phyloP scores from a whole-genome alignment of 2,113 vertebrate genomes.

The Trogon surrucura region DNA sequence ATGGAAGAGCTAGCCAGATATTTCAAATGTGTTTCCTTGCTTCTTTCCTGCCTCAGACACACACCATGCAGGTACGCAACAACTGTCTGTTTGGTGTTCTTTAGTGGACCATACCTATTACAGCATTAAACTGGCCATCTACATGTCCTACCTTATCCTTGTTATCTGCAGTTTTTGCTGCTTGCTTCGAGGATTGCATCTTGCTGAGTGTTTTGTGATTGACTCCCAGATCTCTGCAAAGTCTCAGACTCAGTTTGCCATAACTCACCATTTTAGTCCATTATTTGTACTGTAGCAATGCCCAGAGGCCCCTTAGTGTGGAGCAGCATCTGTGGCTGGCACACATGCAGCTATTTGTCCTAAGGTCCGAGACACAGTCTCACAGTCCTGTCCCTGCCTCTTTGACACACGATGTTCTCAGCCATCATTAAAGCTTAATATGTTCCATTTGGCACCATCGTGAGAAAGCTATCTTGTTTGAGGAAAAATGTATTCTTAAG shows the following conservation, averaged over 20 bases:
- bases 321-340: not conserved
- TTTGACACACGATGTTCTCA: not conserved
- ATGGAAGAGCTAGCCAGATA: not conserved
- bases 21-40: not conserved
- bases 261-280: not conserved
- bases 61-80: not conserved
- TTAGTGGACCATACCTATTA: not conserved
- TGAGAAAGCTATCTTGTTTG: constrained; percentile 34
- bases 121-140: not conserved
- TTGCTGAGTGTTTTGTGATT: not conserved
- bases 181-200: not conserved
- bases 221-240: not conserved
- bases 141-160: not conserved
- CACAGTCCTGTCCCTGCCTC: not conserved
- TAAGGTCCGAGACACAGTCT: not conserved
- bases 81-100: not conserved
- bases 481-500: not conserved
- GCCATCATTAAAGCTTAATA: constrained; percentile 13
- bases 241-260: not conserved
- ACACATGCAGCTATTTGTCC: not conserved
- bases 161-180: not conserved
- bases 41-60: not conserved
- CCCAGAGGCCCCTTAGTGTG: not conserved
- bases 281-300: not conserved
- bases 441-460: constrained; percentile 27